These are phyloP conservation scores for Netelia inedita DNA, from an alignment of 2,888 invertebrate genomes.

Conservation along the genomic window DNA sequence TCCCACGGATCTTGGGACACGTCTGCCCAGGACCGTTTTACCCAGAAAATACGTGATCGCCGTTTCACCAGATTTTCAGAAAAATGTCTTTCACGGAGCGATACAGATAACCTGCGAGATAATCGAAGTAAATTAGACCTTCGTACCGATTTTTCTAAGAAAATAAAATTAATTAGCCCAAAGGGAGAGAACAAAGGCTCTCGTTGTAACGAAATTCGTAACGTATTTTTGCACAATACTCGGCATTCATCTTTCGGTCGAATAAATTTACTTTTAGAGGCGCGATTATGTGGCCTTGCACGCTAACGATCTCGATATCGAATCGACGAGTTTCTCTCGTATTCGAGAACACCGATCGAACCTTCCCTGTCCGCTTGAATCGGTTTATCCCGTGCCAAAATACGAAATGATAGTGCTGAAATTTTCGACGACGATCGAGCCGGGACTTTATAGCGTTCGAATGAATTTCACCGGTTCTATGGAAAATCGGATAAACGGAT, in stretches of 20 bases:
- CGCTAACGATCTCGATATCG: constrained; percentile 78
- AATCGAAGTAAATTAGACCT: constrained; percentile 49
- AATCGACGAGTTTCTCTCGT: constrained; percentile 73
- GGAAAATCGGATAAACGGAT: constrained; percentile 86
- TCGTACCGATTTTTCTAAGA: background rate
- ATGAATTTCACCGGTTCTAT: constrained; percentile 86
- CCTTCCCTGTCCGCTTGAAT: constrained; percentile 23
- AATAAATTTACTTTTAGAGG: constrained; percentile 31
- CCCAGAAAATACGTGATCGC: constrained; percentile 67
- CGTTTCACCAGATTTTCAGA: constrained; percentile 60
- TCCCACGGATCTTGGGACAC: constrained; percentile 53
- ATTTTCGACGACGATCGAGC: constrained; percentile 40
- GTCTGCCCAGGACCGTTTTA: constrained; percentile 57
- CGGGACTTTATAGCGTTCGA: constrained; percentile 63
- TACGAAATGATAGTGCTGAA: constrained; percentile 64
- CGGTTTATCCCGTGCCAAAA: constrained; percentile 39
- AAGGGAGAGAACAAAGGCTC: background rate
- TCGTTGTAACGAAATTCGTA: constrained; percentile 8
- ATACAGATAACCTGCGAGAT: constrained; percentile 64
- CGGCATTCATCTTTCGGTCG: constrained; percentile 15
- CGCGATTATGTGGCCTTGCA: constrained; percentile 73
- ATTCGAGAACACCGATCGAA: constrained; percentile 3
- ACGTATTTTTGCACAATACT: constrained; percentile 3
- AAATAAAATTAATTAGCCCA: background rate
- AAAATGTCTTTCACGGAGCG: constrained; percentile 63